phyloP scores from a whole-genome alignment of 2,888 invertebrate species.

The Muscina levida region DNA sequence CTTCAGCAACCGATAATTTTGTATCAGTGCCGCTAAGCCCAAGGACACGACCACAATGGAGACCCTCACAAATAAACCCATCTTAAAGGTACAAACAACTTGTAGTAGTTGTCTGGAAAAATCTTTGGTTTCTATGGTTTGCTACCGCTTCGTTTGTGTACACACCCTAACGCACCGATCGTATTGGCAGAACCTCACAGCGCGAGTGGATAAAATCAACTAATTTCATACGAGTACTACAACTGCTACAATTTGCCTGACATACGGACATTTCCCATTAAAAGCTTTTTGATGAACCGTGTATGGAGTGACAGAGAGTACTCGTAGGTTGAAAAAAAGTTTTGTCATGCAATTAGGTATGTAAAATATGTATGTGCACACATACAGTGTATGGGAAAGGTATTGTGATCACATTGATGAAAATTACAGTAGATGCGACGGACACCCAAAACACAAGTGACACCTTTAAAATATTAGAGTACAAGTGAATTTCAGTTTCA shows the following conservation, averaged over 20 bases:
- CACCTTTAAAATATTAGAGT: too few species aligned
- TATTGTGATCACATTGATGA: too few species aligned
- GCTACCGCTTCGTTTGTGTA: background rate
- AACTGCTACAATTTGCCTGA: background rate
- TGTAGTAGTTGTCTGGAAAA: conserved; percentile 16
- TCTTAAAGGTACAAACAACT: too few species aligned
- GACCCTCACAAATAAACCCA: conserved; percentile 70
- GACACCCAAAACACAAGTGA: too few species aligned
- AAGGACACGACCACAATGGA: conserved; percentile 71
- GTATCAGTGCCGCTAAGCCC: conserved; percentile 72
- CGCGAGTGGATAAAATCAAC: conserved; percentile 41
- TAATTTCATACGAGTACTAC: background rate
- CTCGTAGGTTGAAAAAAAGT: too few species aligned
- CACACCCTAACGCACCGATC: background rate
- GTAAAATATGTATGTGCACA: too few species aligned
- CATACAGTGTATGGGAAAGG: too few species aligned
- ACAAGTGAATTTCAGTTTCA: too few species aligned
- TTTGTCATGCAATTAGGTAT: too few species aligned
- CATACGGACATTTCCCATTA: background rate
- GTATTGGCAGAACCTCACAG: conserved; percentile 8
- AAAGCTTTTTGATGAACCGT: background rate
- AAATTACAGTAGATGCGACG: too few species aligned
- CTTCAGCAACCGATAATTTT: conserved; percentile 74
- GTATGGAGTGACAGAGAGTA: too few species aligned
- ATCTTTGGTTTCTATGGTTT: background rate